Base-by-base conservation (phyloP, 2,797 vertebrate species). In the Halcyon badia region DNA sequence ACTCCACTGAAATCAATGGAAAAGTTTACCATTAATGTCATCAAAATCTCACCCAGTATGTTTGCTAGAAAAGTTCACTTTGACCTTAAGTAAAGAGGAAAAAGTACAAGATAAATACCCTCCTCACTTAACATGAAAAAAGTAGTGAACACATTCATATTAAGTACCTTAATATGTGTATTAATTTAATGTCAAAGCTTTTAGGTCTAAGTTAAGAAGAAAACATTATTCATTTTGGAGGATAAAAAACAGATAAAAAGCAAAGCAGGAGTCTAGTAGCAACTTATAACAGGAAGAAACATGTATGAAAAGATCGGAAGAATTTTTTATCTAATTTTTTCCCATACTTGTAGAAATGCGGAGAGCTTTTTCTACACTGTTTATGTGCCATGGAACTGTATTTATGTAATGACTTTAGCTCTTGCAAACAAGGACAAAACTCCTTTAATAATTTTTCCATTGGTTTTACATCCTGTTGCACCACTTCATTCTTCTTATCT, bases 371-470 rank as follows among this genome's bases (percentile, higher is more conserved):
- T 98, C 96, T 58, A 97, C 35, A n/a, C 96, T 95, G 9, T 37
- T 26, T 61, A 76, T 93, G 18, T 98, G 97, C 96, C 96, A 98
- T 90, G 52, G 97, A 93, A 51, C 94, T 98, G 54, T 83, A 93
- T 87, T 95, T 96, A 57, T 97, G 77, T 22, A 98, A 97, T 10
- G 94, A 90, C 60, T 75, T 92, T 42, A 97, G 92, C 83, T 89
- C 33, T 60, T 92, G 73, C 1, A 90, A 98, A 48, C 86, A 95
- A 1, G 96, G 94, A 51, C 62, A 97, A 86, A 98, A 97, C 42
- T 97, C 94, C 10, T 93, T 96, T n/a, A 98, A 96, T 30, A 98
- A 94, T 86, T 98, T 98, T 95, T 97, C 97, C 0, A 98, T 97
- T 0, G 30, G 11, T 79, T n/a, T 79, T 42, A 49, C 21, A n/a